Conservation (phyloP, 2,888 invertebrate genomes). For the Pristionchus fissidentatus region DNA sequence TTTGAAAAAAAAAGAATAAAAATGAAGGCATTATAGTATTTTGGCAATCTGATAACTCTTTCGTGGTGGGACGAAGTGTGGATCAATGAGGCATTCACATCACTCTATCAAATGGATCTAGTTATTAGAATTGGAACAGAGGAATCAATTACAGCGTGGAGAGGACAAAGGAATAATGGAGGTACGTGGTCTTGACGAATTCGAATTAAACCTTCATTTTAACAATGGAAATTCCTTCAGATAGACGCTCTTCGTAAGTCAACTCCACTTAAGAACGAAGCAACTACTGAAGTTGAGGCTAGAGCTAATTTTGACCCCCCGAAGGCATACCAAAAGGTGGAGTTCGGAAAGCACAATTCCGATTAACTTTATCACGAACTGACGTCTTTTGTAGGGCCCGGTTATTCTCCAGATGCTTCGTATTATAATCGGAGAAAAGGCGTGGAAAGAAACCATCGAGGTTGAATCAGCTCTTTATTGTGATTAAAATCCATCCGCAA, state of each 20-base stretch:
- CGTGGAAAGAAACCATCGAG: background rate
- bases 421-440: background rate
- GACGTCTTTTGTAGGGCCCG: background rate
- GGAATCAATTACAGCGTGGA: background rate
- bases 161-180: background rate
- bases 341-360: no score
- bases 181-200: background rate
- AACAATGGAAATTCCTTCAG: background rate
- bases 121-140: background rate
- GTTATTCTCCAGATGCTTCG: background rate
- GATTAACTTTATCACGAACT: background rate
- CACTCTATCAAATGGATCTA: background rate
- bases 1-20: background rate
- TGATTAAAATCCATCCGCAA: background rate
- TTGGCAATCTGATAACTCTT: background rate
- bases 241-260: background rate
- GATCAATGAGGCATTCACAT: conserved; percentile 12
- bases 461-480: background rate
- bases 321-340: background rate
- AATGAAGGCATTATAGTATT: background rate
- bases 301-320: background rate
- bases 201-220: background rate
- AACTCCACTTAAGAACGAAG: background rate
- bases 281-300: background rate
- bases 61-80: conserved; percentile 19